Base-by-base conservation (phyloP, 2,113 vertebrate species). In the Himantopus leucocephalus region DNA sequence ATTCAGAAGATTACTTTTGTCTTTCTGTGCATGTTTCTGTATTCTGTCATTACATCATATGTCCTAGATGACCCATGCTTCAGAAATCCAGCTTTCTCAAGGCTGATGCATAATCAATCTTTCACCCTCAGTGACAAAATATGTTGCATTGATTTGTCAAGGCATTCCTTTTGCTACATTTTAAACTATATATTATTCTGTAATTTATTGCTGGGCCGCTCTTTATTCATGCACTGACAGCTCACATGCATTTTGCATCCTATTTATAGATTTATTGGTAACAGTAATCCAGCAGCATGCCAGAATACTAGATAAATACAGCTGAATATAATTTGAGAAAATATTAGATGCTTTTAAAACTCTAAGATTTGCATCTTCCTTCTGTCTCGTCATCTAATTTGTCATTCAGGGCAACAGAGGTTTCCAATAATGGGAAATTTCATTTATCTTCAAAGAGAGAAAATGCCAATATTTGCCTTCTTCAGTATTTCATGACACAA, bases 331-430 rank as follows among this genome's bases (percentile, higher is more conserved):
- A 87, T 79, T 73, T 71, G 32, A 88, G 62, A 85, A 97, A 96
- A 94, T 94, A 90, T 71, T 83, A 94, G 50, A 71, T 94, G 93
- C 94, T 95, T 96, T 97, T 94, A 96, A 77, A 90, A 76, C 20
- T 21, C 30, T 27, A 82, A 79, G 55, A 91, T 90, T 70, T 93
- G 84, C 85, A 91, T 91, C 77, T 86, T 91, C 58, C 45, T 48
- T 73, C 62, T 85, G 66, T 76, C 32, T 88, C 37, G 58, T 84
- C 1, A 2, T 58, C 41, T 73, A 68, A 92, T 95, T 89, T 95
- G 73, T 95, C 72, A 87, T 79, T 92, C 45, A 63, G 29, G 68
- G 48, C 43, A 92, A 63, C 43, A 43, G 52, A 86, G 63, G 45
- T 82, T 94, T 94, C 76, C 62, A 66, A 37, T 90, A 95, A 92